phyloP scores from a whole-genome alignment of 2,113 vertebrate genomes.

The Micromys minutus region DNA sequence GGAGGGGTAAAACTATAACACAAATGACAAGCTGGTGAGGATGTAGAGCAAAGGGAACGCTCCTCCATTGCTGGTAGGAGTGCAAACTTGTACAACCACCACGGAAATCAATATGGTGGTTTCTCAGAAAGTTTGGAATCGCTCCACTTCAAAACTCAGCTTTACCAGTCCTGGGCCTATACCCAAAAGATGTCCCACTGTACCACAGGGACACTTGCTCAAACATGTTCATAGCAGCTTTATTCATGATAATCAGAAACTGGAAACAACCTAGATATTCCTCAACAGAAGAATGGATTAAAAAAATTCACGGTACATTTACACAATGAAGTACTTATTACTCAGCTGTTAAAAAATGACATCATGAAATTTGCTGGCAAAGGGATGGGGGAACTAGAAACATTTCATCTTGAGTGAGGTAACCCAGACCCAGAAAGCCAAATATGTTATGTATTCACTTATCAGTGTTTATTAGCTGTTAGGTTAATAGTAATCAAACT shows the following conservation, averaged over 20 bases:
- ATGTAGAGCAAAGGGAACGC: not conserved
- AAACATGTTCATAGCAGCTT: not conserved
- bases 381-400: not conserved
- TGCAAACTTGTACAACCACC: not conserved
- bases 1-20: not conserved
- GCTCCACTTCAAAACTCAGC: not conserved
- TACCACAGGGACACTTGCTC: not conserved
- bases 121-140: not conserved
- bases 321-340: not conserved
- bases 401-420: not conserved
- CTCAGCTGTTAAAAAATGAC: not conserved
- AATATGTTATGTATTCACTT: not conserved
- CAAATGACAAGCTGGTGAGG: not conserved
- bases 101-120: not conserved
- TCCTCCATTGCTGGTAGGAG: not conserved
- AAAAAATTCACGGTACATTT: not conserved
- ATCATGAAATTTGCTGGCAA: not conserved
- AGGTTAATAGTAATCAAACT: not conserved
- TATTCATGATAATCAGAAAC: not conserved
- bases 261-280: not conserved
- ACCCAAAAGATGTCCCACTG: not conserved
- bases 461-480: not conserved
- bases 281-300: not conserved
- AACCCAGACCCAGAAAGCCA: not conserved
- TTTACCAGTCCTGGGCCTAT: not conserved